Evolutionary conservation across 2,888 invertebrate species (phyloP).

Genomic region (Chrysolina haemoptera): DNA sequence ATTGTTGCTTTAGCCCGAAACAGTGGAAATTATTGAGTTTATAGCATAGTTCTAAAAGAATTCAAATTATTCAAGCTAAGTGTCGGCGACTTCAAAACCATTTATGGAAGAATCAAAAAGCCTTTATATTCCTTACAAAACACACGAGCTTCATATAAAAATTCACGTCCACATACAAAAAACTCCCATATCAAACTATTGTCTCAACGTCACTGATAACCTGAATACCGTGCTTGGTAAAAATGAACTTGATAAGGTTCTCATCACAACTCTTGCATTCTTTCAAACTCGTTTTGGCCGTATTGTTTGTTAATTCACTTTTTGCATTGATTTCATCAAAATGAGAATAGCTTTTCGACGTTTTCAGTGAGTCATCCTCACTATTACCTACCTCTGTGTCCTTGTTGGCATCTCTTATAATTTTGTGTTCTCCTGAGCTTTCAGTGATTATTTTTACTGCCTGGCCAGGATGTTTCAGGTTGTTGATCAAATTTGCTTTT

Average conservation of each 20-base stretch:
- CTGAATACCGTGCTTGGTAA: constrained; percentile 85
- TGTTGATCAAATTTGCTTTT: constrained; percentile 55
- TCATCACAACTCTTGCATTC: constrained; percentile 70
- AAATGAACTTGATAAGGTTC: constrained; percentile 78
- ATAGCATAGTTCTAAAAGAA: no score
- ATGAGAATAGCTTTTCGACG: constrained; percentile 66
- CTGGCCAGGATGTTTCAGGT: constrained; percentile 77
- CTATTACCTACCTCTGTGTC: constrained; percentile 61
- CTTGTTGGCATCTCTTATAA: constrained; percentile 52
- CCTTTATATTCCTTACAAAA: not conserved
- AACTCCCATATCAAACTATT: constrained; percentile 71
- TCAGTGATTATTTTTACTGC: constrained; percentile 81
- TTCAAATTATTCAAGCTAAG: no score
- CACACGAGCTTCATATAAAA: not conserved
- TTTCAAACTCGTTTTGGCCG: constrained; percentile 69
- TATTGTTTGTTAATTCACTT: constrained; percentile 41
- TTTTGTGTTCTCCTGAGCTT: constrained; percentile 67
- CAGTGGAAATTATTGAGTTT: no score
- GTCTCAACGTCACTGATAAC: constrained; percentile 86
- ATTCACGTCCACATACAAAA: constrained; percentile 12
- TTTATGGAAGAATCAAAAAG: not conserved
- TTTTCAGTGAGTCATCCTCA: constrained; percentile 62
- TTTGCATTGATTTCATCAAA: constrained; percentile 58
- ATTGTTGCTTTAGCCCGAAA: no score
- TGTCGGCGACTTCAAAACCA: no score